Evolutionary conservation across 2,888 invertebrate genomes (phyloP).

Genomic region (Micoletzkya japonica): DNA sequence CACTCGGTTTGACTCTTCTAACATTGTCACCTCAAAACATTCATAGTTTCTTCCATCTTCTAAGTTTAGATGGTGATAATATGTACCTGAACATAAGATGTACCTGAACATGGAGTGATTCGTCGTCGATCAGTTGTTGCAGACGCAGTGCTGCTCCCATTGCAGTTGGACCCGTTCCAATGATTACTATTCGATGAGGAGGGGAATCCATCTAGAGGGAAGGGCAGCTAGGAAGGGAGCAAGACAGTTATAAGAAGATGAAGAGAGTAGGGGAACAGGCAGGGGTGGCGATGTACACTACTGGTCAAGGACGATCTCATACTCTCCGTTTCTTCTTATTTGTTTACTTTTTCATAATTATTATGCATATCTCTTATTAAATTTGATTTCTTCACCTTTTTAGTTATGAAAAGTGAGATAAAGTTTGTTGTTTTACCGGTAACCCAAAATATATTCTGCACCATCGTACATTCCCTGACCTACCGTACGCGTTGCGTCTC

Average conservation of each 20-base stretch:
- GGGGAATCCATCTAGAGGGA: neutral
- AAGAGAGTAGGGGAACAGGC: neutral
- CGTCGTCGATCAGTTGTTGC: conserved; percentile 30
- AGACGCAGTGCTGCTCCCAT: conserved; percentile 36
- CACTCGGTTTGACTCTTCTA: conserved; percentile 34
- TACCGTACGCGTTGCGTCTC: too few species aligned
- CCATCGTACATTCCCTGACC: too few species aligned
- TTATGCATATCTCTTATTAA: neutral
- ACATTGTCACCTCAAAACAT: conserved; percentile 31
- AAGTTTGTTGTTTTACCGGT: too few species aligned
- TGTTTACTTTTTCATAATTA: neutral
- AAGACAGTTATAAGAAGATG: neutral
- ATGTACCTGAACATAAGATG: neutral
- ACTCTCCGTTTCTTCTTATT: too few species aligned
- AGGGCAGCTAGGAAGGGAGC: neutral
- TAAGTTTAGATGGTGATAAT: neutral
- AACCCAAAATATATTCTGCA: too few species aligned
- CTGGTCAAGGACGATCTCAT: neutral
- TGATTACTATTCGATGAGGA: conserved; percentile 31
- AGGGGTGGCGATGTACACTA: too few species aligned
- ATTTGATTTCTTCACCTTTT: neutral
- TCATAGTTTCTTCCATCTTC: neutral
- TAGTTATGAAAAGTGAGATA: too few species aligned
- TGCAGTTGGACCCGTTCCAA: conserved; percentile 42
- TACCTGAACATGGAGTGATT: conserved; percentile 22